Conservation (phyloP, 2,113 vertebrate species). For the Pteropus alecto region DNA sequence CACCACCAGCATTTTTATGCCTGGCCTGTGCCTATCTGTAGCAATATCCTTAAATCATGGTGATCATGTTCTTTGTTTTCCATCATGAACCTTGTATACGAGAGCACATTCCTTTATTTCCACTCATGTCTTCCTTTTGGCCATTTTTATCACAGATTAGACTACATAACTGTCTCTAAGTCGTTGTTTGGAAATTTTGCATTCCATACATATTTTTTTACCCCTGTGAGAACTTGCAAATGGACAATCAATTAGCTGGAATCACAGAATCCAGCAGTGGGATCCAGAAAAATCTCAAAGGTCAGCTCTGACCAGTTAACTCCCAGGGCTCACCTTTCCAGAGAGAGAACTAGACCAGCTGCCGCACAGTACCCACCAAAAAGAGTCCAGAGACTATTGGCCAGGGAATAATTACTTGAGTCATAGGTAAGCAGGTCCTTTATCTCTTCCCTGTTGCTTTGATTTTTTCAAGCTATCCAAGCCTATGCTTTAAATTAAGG, state of each 20-base stretch:
- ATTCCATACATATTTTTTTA: neutral
- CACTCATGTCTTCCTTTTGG: neutral
- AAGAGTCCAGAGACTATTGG: neutral
- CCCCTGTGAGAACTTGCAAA: neutral
- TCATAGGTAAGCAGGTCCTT: neutral
- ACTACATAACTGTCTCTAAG: neutral
- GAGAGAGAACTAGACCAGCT: neutral
- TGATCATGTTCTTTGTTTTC: constrained; percentile 3
- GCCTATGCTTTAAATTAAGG: neutral
- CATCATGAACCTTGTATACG: neutral
- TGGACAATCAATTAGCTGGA: neutral
- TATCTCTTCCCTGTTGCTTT: neutral
- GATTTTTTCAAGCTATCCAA: neutral
- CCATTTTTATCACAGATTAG: neutral
- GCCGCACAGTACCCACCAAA: neutral
- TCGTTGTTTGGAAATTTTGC: neutral
- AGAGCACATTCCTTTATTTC: neutral
- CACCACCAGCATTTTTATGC: neutral
- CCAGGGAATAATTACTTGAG: neutral
- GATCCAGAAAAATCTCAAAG: neutral
- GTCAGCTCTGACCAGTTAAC: neutral
- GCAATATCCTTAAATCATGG: constrained; percentile 43
- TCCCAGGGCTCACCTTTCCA: neutral
- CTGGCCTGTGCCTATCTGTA: neutral
- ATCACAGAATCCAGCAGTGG: neutral